Evolutionary conservation across 92 coral and sea anemone genomes (phyloP).

Genomic region (Desmophyllum pertusum): DNA sequence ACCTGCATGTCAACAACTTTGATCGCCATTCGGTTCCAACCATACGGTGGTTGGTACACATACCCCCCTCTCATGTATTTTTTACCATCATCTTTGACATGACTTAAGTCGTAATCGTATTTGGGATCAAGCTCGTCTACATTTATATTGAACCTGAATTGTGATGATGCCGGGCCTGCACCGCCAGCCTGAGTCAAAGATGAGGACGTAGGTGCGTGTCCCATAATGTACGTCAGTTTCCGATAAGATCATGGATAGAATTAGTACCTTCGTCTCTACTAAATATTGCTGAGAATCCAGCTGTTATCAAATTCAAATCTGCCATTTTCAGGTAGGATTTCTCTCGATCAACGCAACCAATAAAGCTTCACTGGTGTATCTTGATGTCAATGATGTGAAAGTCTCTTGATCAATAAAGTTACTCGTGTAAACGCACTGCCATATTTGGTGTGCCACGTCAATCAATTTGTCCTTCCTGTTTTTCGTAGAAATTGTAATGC

Average conservation of each 20-base stretch:
- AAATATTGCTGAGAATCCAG: background rate
- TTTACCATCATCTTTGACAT: constrained; percentile 56
- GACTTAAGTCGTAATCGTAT: constrained; percentile 47
- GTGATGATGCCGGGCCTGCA: too few species aligned
- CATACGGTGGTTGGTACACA: constrained; percentile 44
- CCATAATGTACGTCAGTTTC: background rate
- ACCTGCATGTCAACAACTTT: constrained; percentile 52
- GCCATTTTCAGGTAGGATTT: background rate
- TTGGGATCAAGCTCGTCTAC: constrained; percentile 29
- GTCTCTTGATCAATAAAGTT: too few species aligned
- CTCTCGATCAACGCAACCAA: background rate
- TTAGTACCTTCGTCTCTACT: background rate
- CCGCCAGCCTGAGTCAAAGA: too few species aligned
- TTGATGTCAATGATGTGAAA: too few species aligned
- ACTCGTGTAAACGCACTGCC: too few species aligned
- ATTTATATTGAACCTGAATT: background rate
- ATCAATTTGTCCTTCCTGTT: background rate
- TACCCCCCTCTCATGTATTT: constrained; percentile 49
- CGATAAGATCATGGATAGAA: background rate
- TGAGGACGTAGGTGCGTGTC: background rate
- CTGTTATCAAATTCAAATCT: background rate
- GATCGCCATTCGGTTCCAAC: constrained; percentile 58
- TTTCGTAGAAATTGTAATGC: background rate
- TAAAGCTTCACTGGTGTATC: too few species aligned
- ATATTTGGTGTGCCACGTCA: too few species aligned